Base-by-base conservation (phyloP, 1,140 invertebrate species). In the Diprion similis region DNA sequence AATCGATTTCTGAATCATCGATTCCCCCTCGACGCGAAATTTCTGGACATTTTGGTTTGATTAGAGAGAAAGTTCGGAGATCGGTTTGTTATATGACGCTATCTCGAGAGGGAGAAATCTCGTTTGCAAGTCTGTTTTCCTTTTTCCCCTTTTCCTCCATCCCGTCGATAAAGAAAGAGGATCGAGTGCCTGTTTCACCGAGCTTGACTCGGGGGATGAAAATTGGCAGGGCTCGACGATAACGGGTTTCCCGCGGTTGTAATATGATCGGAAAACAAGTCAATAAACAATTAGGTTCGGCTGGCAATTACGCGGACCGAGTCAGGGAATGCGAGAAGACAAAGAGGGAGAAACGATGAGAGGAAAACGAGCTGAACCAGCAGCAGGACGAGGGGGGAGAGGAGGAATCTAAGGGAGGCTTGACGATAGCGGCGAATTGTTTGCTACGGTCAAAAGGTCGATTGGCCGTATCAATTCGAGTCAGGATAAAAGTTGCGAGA, bases 231-330 rank as follows among this genome's bases (percentile, higher is more conserved):
- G 4, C 51, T 59, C 51, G n/a, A 59, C 51, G 51, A 59, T 59
- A 59, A 59, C 51, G n/a, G 51, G 24, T 37, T 37, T 59, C 0
- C 11, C 51, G 11, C 11, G 51, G 51, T 59, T 59, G 51, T 59
- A 15, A 59, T 59, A 59, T 59, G 51, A 59, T 59, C 51, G 51
- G 51, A 59, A 59, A 59, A 59, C 51, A 59, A 59, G 51, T 59
- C 51, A 15, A 59, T 59, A 59, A 59, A 59, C 51, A 59, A 59
- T 59, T 59, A 59, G 51, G 51, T 59, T 59, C 51, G 51, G 51
- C 9, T 59, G 51, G 11, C 51, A 17, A 59, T 59, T 59, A 59
- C 51, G 9, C 24, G 24, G 6, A 37, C 24, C 24, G 24, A 37
- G 24, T 37, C 24, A 37, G 24, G 24, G 24, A 37, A 37, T 37